These are phyloP conservation scores for Phaedon cochleariae DNA, from an alignment of 2,888 invertebrate genomes.

Conservation along the genomic window DNA sequence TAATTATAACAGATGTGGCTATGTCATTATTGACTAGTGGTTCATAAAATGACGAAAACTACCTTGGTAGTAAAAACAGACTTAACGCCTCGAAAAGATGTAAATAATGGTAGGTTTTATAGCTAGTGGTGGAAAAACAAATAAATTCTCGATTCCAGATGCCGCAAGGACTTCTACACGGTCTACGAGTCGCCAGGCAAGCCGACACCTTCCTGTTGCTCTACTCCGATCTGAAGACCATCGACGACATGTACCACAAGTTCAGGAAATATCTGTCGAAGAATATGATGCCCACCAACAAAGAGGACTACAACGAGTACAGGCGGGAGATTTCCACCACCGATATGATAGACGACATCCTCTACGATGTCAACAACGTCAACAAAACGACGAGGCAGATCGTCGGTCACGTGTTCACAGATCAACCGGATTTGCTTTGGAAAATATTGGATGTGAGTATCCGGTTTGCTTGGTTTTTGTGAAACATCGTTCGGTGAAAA, in stretches of 20 bases:
- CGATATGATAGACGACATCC: conserved; percentile 41
- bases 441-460: conserved; percentile 38
- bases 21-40: too few species aligned
- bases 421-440: conserved; percentile 25
- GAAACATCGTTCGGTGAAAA: too few species aligned
- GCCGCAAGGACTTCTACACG: conserved; percentile 41
- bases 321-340: conserved; percentile 22
- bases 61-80: too few species aligned
- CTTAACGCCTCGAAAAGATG: too few species aligned
- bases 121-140: too few species aligned
- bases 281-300: conserved; percentile 19
- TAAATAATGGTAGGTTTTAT: too few species aligned
- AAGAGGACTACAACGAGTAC: conserved; percentile 24
- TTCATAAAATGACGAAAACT: too few species aligned
- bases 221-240: conserved; percentile 38
- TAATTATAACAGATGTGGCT: too few species aligned
- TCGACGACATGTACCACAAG: conserved; percentile 43
- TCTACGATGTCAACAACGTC: conserved; percentile 38
- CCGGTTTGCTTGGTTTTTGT: too few species aligned
- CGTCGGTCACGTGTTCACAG: conserved; percentile 33
- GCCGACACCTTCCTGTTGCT: conserved; percentile 37
- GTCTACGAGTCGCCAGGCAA: conserved; percentile 35
- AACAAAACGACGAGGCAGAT: conserved; percentile 38
- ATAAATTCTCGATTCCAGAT: conserved; percentile 37
- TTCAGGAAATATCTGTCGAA: conserved; percentile 35